Conservation (phyloP, 1,140 invertebrate genomes). For the Grapholita molesta region DNA sequence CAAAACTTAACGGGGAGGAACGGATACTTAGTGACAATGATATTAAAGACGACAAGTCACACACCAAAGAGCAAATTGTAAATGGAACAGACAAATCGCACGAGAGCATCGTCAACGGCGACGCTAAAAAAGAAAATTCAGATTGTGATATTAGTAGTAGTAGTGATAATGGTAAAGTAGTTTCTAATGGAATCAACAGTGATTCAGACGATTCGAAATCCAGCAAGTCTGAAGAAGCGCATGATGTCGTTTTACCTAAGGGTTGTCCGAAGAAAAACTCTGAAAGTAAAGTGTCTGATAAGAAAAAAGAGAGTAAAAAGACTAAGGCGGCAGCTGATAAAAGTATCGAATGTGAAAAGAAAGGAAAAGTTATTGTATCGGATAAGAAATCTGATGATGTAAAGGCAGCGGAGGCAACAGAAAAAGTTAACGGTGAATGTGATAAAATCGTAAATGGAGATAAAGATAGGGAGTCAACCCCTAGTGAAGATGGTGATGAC, state of each 20-base stretch:
- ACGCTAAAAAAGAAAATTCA: conserved; percentile 55
- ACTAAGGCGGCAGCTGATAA: conserved; percentile 41
- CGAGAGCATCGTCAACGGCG: conserved; percentile 60
- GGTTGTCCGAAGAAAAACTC: conserved; percentile 36
- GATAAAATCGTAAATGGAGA: conserved; percentile 63
- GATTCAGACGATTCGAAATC: conserved; percentile 64
- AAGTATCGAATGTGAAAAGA: conserved; percentile 46
- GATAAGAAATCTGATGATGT: conserved; percentile 42
- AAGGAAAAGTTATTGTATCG: conserved; percentile 35
- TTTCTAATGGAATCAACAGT: conserved; percentile 69
- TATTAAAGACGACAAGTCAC: conserved; percentile 54
- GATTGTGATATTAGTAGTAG: conserved; percentile 76
- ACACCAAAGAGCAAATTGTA: conserved; percentile 69
- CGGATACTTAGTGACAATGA: conserved; percentile 44
- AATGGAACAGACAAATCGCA: conserved; percentile 56
- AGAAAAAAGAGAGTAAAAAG: conserved; percentile 65
- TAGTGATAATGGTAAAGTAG: conserved; percentile 70
- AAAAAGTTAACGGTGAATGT: conserved; percentile 50
- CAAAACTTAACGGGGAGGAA: conserved; percentile 54
- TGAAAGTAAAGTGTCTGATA: conserved; percentile 45
- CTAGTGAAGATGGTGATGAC: conserved; percentile 79
- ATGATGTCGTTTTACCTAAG: conserved; percentile 33
- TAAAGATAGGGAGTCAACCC: conserved; percentile 65
- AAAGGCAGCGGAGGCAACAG: conserved; percentile 37
- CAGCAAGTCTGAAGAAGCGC: conserved; percentile 56